Conservation (phyloP, 2,888 invertebrate species). For the Drosophila borborema region DNA sequence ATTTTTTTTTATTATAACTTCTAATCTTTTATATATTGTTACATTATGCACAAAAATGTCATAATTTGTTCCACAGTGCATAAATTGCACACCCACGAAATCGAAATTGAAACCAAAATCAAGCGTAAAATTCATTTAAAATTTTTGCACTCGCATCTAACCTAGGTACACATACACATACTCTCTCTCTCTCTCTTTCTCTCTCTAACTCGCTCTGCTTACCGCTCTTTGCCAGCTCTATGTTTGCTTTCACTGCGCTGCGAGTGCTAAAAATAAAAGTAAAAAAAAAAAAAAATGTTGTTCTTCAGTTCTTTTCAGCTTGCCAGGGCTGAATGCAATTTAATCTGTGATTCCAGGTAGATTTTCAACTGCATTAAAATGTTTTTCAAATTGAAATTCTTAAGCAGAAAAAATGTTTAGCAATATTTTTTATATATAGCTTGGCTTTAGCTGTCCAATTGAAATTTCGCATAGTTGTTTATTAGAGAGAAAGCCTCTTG, state of each 20-base stretch:
- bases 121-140: constrained; percentile 77
- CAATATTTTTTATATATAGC: background rate
- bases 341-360: constrained; percentile 1
- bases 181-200: background rate
- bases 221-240: background rate
- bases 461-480: background rate
- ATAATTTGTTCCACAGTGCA: constrained; percentile 19
- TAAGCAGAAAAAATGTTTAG: background rate
- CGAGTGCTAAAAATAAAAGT: constrained; percentile 48
- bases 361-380: background rate
- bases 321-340: constrained; percentile 18
- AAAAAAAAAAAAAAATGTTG: constrained; percentile 8
- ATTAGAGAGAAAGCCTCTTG: background rate
- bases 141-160: constrained; percentile 49
- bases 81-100: constrained; percentile 41
- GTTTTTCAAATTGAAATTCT: background rate
- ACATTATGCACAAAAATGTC: no score
- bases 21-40: no score
- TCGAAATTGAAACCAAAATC: constrained; percentile 76
- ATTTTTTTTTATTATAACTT: no score
- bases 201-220: background rate
- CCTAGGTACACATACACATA: background rate
- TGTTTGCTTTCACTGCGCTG: constrained; percentile 19
- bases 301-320: background rate
- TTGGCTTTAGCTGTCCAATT: background rate